phyloP scores from a whole-genome alignment of 2,888 invertebrate genomes.

The Serrognathus titanus region DNA sequence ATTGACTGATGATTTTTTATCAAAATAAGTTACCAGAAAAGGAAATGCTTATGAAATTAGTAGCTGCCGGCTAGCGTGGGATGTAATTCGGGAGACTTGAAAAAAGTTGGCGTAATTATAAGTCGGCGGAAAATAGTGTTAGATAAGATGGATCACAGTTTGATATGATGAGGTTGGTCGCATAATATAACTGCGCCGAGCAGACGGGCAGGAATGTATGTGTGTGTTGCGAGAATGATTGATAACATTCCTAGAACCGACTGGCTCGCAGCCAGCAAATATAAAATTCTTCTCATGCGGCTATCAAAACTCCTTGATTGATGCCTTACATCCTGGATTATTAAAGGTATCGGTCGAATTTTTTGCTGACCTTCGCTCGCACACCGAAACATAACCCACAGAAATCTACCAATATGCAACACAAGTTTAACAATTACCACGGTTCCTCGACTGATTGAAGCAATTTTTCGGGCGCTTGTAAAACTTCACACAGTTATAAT shows the following conservation, averaged over 20 bases:
- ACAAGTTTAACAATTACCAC: too few relatives aligned
- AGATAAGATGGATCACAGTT: constrained; percentile 43
- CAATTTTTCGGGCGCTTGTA: too few relatives aligned
- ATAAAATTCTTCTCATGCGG: constrained; percentile 11
- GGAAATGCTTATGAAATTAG: not conserved
- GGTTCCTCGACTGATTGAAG: too few relatives aligned
- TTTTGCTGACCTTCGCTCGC: not conserved
- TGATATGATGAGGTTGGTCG: constrained; percentile 45
- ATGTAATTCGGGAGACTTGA: not conserved
- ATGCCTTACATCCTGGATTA: constrained; percentile 8
- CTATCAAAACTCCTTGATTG: constrained; percentile 10
- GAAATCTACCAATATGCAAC: not conserved
- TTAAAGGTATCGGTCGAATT: constrained; percentile 10
- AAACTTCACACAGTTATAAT: too few relatives aligned
- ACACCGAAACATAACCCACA: too few relatives aligned
- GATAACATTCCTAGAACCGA: constrained; percentile 30
- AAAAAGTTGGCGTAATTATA: constrained; percentile 1
- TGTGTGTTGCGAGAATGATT: constrained; percentile 33
- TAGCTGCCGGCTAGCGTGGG: not conserved
- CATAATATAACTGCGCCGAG: constrained; percentile 35
- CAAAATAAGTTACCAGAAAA: too few relatives aligned
- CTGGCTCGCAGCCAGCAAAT: constrained; percentile 3
- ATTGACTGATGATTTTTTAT: too few relatives aligned
- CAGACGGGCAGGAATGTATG: constrained; percentile 32
- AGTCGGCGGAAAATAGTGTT: constrained; percentile 4